These are phyloP conservation scores for Felis chaus DNA, from an alignment of 2,113 vertebrate genomes.

Conservation along the genomic window DNA sequence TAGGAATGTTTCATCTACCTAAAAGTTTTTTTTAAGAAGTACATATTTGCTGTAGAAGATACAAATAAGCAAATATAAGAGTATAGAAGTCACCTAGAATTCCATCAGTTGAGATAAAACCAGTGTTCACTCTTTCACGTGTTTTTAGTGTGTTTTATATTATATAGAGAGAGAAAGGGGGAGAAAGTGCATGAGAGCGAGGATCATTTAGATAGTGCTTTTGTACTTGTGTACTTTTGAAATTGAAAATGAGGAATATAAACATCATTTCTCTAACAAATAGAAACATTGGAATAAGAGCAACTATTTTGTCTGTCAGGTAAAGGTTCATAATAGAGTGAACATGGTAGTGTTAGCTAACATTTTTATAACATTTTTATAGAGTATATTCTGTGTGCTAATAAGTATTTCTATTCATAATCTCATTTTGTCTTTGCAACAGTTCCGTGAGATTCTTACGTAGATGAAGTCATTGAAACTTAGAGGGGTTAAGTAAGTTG, in stretches of 20 bases:
- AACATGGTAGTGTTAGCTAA: not conserved
- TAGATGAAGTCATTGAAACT: not conserved
- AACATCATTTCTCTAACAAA: not conserved
- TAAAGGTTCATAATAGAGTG: not conserved
- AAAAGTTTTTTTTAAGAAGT: not conserved
- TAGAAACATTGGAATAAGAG: not conserved
- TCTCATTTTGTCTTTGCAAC: constrained; percentile 15
- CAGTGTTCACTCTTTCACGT: not conserved
- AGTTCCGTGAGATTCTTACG: not conserved
- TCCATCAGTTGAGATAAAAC: not conserved
- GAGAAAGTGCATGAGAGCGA: no score
- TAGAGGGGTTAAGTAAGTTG: not conserved
- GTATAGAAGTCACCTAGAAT: not conserved
- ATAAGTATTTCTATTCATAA: not conserved
- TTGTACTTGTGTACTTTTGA: not conserved
- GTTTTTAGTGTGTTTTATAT: not conserved
- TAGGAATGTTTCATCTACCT: not conserved
- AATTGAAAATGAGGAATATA: not conserved
- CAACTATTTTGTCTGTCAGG: no score
- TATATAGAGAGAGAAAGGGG: not conserved
- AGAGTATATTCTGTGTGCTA: not conserved
- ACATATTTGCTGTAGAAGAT: not conserved
- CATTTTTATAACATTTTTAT: not conserved
- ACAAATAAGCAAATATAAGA: not conserved
- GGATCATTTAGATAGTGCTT: not conserved